A percentile compares a stretch with the other conserved stretches of the same genome.
These are phyloP conservation scores for Prunella himalayana DNA, from an alignment of 2,113 vertebrate species.

Conservation along the genomic window DNA sequence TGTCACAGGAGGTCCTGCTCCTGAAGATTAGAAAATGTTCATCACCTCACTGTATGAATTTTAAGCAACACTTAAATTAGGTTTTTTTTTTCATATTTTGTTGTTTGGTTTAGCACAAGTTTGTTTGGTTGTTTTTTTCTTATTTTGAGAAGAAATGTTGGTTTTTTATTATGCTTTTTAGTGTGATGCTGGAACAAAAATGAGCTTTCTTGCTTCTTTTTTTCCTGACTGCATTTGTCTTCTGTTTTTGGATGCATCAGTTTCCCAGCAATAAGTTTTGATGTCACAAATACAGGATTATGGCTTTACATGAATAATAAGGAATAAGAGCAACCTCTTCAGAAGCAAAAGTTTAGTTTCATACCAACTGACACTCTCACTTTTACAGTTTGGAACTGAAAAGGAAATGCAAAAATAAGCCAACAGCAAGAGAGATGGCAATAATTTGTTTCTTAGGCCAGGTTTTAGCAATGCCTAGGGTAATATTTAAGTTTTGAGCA, in stretches of 20 bases:
- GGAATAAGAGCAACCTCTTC: background rate
- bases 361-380: background rate
- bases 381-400: background rate
- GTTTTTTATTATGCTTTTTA: fast-evolving
- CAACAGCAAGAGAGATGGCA: background rate
- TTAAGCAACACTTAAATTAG: background rate
- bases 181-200: background rate
- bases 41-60: background rate
- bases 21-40: background rate
- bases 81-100: fast-evolving
- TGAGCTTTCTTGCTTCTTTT: background rate
- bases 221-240: background rate
- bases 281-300: background rate
- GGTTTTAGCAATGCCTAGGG: background rate
- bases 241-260: background rate
- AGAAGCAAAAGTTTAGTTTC: background rate
- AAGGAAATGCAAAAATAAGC: background rate
- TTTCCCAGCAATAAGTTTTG: background rate
- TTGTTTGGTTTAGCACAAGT: fast-evolving
- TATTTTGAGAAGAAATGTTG: background rate
- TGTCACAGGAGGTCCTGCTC: background rate
- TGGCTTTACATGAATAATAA: slow-evolving; percentile 20
- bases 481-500: background rate
- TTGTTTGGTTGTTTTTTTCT: background rate
- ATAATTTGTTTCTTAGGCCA: background rate